Evolutionary conservation across 2,113 vertebrate genomes (phyloP).

Genomic region (Symphodus melops): DNA sequence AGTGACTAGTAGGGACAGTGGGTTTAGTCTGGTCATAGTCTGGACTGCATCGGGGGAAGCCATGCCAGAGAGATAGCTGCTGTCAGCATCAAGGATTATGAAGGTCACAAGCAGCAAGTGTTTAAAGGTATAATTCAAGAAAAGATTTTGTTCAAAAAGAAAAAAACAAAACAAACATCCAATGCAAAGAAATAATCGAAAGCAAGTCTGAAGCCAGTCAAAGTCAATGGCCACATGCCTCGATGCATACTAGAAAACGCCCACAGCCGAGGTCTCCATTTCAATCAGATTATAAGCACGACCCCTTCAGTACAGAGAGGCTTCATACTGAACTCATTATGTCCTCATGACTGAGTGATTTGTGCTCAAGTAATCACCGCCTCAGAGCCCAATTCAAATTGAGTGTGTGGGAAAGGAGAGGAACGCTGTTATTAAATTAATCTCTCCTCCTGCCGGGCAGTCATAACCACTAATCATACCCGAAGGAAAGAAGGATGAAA

Average conservation of each 20-base stretch:
- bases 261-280: constrained; percentile 54
- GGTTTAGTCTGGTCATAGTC: constrained; percentile 36
- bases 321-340: constrained; percentile 67
- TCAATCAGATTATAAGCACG: constrained; percentile 65
- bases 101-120: constrained; percentile 37
- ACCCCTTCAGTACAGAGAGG: constrained; percentile 63
- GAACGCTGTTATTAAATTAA: constrained; percentile 69
- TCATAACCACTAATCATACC: constrained; percentile 83
- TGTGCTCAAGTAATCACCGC: constrained; percentile 69
- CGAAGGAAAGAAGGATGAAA: constrained; percentile 67
- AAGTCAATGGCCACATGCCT: constrained; percentile 50
- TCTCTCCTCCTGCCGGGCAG: constrained; percentile 86
- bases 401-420: constrained; percentile 70
- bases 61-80: constrained; percentile 55
- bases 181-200: constrained; percentile 20
- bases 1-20: constrained; percentile 35
- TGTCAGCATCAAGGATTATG: constrained; percentile 37
- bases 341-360: constrained; percentile 70
- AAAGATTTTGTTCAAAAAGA: constrained; percentile 26
- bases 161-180: constrained; percentile 32
- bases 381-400: constrained; percentile 76
- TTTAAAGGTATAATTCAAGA: constrained; percentile 13
- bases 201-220: constrained; percentile 41
- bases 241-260: constrained; percentile 56
- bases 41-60: constrained; percentile 48